phyloP scores from a whole-genome alignment of 2,797 vertebrate genomes.

The Caiman crocodilus region DNA sequence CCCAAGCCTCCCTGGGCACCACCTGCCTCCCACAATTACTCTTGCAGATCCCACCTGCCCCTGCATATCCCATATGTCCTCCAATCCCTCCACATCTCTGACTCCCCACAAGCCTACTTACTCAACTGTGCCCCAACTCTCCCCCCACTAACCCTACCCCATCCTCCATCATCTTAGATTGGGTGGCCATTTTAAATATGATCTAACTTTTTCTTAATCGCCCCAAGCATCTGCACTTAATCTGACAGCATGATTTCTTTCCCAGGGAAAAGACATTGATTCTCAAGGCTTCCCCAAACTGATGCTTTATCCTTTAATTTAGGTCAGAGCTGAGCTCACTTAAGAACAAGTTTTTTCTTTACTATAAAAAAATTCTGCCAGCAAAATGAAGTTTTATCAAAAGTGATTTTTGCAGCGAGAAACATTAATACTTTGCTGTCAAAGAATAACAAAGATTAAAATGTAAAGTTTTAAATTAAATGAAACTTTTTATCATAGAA shows the following conservation, averaged over 20 bases:
- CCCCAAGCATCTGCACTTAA: too few species aligned
- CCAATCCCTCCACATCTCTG: too few species aligned
- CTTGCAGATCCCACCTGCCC: too few species aligned
- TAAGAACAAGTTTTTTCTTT: neutral
- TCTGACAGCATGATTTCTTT: neutral
- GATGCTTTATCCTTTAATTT: neutral
- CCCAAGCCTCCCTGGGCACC: too few species aligned
- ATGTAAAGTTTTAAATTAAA: neutral
- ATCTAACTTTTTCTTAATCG: neutral
- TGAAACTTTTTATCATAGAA: neutral
- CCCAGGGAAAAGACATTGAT: neutral
- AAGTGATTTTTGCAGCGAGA: neutral
- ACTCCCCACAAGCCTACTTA: too few species aligned
- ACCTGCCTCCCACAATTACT: too few species aligned
- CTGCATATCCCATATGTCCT: too few species aligned
- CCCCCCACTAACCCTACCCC: too few species aligned
- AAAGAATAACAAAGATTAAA: neutral
- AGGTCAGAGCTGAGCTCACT: neutral
- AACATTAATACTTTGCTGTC: neutral
- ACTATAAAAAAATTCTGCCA: neutral
- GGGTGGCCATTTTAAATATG: neutral
- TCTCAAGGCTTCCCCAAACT: neutral
- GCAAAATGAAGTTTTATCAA: neutral
- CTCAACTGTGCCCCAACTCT: too few species aligned
- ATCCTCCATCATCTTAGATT: too few species aligned